Percentiles rank a stretch among this genome's conserved stretches.
Conservation (phyloP, 2,113 vertebrate genomes). For the Xenopus borealis region DNA sequence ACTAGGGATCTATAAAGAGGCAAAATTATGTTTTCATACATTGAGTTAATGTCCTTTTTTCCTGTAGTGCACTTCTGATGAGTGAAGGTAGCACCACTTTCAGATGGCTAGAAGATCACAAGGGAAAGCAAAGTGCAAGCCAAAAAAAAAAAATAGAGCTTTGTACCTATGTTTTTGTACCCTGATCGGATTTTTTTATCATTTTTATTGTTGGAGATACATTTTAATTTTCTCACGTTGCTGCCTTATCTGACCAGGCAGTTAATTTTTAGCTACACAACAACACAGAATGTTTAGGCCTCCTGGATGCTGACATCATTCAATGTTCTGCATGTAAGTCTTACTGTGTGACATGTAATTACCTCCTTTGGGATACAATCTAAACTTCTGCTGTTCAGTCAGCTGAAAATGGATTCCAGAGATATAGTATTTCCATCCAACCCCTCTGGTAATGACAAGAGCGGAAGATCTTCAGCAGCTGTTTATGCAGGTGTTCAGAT, state of each 20-base stretch:
- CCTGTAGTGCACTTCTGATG: too few species aligned
- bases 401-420: constrained; percentile 18
- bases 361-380: constrained; percentile 36
- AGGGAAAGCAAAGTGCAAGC: too few species aligned
- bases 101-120: too few species aligned
- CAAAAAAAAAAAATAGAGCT: too few species aligned
- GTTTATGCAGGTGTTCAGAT: constrained; percentile 33
- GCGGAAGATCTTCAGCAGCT: constrained; percentile 27
- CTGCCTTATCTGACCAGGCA: not conserved
- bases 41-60: too few species aligned
- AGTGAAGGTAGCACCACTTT: too few species aligned
- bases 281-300: not conserved
- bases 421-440: constrained; percentile 12
- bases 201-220: too few species aligned
- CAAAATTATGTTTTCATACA: too few species aligned
- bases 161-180: too few species aligned
- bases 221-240: too few species aligned
- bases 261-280: not conserved
- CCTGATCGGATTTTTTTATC: too few species aligned
- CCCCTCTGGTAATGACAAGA: constrained; percentile 17
- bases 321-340: constrained; percentile 16
- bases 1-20: too few species aligned
- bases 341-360: constrained; percentile 16
- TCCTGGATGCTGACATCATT: not conserved
- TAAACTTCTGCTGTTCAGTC: constrained; percentile 9